These are phyloP conservation scores for Cydia strobilella DNA, from an alignment of 1,140 invertebrate species.

Conservation along the genomic window DNA sequence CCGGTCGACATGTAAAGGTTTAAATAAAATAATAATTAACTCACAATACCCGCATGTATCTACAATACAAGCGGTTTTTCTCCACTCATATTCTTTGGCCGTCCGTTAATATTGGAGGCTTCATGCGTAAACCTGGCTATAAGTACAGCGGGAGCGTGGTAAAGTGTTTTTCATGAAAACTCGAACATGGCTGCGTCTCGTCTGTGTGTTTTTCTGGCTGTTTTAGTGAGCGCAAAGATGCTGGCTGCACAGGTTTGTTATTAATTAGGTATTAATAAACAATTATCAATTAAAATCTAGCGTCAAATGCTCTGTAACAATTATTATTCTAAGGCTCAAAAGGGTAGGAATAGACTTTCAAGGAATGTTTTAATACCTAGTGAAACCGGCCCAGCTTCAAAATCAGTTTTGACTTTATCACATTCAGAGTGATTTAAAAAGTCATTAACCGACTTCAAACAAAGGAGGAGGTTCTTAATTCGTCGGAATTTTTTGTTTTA, in stretches of 20 bases:
- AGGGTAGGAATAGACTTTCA: too few relatives aligned
- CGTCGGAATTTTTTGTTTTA: too few relatives aligned
- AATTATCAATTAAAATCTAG: background rate
- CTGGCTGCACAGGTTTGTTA: conserved; percentile 46
- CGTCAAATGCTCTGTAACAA: too few relatives aligned
- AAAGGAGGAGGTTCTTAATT: too few relatives aligned
- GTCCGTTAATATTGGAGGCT: conserved; percentile 56
- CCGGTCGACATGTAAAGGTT: too few relatives aligned
- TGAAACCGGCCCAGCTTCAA: too few relatives aligned
- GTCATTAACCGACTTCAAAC: too few relatives aligned
- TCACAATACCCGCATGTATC: background rate
- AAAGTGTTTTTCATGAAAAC: conserved; percentile 59
- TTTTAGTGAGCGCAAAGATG: conserved; percentile 53
- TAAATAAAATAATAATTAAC: too few relatives aligned
- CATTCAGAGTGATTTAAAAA: too few relatives aligned
- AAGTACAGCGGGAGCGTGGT: conserved; percentile 56
- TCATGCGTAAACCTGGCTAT: conserved; percentile 64
- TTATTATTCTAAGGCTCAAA: too few relatives aligned
- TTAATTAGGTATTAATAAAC: background rate
- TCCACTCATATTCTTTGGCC: conserved; percentile 43
- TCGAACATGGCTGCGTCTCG: conserved; percentile 59
- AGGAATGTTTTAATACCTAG: too few relatives aligned
- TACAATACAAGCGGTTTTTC: background rate
- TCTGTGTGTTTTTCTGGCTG: conserved; percentile 54
- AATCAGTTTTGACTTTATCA: too few relatives aligned